Percentiles rank a stretch among this genome's conserved stretches.
phyloP scores from a whole-genome alignment of 2,888 invertebrate genomes.

The Drosophila cognata region DNA sequence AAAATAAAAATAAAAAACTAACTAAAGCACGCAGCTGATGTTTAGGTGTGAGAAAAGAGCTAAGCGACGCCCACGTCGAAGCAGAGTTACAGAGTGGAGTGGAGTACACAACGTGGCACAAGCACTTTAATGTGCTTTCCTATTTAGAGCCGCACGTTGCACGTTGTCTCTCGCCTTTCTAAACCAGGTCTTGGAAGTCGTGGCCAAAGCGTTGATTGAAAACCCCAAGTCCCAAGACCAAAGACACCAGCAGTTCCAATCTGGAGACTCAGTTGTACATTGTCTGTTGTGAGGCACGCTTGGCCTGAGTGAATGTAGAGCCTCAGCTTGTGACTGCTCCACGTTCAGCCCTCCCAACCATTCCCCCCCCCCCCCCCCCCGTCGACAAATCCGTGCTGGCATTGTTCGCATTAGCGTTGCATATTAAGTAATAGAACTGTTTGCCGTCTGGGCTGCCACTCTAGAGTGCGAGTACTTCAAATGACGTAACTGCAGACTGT shows the following conservation, averaged over 20 bases:
- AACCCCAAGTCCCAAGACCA: constrained; percentile 37
- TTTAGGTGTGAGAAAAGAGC: constrained; percentile 59
- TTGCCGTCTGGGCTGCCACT: constrained; percentile 47
- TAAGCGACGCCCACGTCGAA: constrained; percentile 24
- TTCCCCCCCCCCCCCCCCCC: neutral
- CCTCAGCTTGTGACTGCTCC: constrained; percentile 27
- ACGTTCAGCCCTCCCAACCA: constrained; percentile 16
- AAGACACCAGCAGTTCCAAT: constrained; percentile 1
- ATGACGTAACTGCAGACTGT: constrained; percentile 53
- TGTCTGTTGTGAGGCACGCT: constrained; percentile 33
- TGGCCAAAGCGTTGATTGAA: constrained; percentile 69
- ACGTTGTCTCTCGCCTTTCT: constrained; percentile 54
- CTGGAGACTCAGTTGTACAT: constrained; percentile 23
- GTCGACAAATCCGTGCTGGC: constrained; percentile 59
- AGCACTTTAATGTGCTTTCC: constrained; percentile 36
- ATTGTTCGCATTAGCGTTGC: constrained; percentile 76
- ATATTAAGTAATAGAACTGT: constrained; percentile 81
- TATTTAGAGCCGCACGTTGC: constrained; percentile 32
- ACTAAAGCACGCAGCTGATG: constrained; percentile 15
- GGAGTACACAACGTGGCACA: constrained; percentile 4
- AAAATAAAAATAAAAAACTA: constrained; percentile 11
- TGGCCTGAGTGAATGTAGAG: constrained; percentile 48
- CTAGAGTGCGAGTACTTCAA: constrained; percentile 40
- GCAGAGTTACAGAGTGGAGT: neutral
- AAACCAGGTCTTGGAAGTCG: constrained; percentile 62